Evolutionary conservation across 2,797 vertebrate species (phyloP).

Genomic region (Thalassophryne amazonica): DNA sequence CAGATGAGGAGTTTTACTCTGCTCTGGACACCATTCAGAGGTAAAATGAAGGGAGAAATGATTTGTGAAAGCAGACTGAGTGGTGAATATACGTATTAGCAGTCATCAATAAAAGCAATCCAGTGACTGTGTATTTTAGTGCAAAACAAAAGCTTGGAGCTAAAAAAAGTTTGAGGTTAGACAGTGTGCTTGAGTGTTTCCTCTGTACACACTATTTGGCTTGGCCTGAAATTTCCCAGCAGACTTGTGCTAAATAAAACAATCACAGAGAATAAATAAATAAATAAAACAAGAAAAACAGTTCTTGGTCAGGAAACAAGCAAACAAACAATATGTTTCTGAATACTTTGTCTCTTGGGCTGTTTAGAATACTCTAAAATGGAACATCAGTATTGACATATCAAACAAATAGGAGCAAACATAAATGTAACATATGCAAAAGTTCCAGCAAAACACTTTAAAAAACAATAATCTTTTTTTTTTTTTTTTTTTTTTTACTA

Average conservation of each 20-base stretch:
- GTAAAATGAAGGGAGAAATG: conserved; percentile 1
- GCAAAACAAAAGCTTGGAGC: background rate
- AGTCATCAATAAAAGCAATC: conserved; percentile 23
- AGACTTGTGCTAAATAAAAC: conserved; percentile 32
- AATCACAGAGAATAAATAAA: background rate
- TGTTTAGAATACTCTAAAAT: background rate
- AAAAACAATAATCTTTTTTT: no score
- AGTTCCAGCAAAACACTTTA: no score
- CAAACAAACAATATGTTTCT: no score
- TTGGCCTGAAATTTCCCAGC: conserved; percentile 27
- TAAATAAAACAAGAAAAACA: conserved; percentile 33
- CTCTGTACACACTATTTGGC: conserved; percentile 9
- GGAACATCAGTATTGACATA: background rate
- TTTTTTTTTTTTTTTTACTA: no score
- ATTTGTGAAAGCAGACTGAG: conserved; percentile 37
- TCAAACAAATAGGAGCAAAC: background rate
- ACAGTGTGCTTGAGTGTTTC: conserved; percentile 27
- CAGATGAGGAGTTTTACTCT: conserved; percentile 13
- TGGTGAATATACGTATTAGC: conserved; percentile 19
- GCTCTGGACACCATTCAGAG: conserved; percentile 5
- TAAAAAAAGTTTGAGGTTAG: conserved; percentile 26
- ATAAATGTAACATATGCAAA: no score
- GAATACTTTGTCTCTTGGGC: conserved; percentile 13
- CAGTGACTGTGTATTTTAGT: conserved; percentile 13
- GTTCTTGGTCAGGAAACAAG: conserved; percentile 20